Conservation (phyloP, 2,113 vertebrate genomes). For the Carollia perspicillata region DNA sequence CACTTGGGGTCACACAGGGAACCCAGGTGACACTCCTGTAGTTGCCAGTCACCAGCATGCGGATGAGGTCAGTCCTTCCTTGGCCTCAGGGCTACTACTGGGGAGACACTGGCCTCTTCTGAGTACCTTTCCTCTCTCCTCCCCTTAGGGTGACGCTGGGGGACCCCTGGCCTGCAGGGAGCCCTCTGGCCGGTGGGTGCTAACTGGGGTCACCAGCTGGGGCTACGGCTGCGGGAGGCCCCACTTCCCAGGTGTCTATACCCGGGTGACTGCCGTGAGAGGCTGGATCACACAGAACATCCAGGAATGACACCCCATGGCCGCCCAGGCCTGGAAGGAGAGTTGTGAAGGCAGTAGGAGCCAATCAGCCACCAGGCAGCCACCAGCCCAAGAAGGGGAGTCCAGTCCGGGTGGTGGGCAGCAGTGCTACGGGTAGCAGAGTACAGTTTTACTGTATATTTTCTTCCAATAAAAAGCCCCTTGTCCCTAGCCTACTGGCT, state of each 20-base stretch:
- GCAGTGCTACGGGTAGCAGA: neutral
- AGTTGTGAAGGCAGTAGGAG: rapidly evolving
- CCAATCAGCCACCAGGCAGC: neutral
- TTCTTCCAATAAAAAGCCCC: slow-evolving; percentile 78
- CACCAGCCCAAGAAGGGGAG: neutral
- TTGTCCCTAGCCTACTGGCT: neutral
- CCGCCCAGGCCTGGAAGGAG: slow-evolving; percentile 55
- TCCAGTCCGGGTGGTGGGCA: rapidly evolving
- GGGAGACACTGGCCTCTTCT: neutral
- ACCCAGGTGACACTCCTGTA: neutral
- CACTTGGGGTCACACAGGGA: neutral
- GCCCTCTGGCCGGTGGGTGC: slow-evolving; percentile 91
- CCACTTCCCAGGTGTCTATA: slow-evolving; percentile 93
- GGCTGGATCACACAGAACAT: slow-evolving; percentile 91
- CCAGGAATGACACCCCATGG: slow-evolving; percentile 76
- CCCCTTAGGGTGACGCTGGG: slow-evolving; percentile 91
- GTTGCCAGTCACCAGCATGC: neutral
- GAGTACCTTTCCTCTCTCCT: slow-evolving; percentile 6
- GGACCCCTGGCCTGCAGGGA: slow-evolving; percentile 93
- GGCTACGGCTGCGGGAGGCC: slow-evolving; percentile 92
- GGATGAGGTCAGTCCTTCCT: neutral
- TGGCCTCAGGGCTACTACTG: neutral
- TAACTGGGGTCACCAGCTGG: slow-evolving; percentile 97
- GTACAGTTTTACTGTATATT: slow-evolving; percentile 22
- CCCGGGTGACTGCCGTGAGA: slow-evolving; percentile 88